Evolutionary conservation across 2,113 vertebrate species (phyloP).

Genomic region (Rhabdomys dilectus): DNA sequence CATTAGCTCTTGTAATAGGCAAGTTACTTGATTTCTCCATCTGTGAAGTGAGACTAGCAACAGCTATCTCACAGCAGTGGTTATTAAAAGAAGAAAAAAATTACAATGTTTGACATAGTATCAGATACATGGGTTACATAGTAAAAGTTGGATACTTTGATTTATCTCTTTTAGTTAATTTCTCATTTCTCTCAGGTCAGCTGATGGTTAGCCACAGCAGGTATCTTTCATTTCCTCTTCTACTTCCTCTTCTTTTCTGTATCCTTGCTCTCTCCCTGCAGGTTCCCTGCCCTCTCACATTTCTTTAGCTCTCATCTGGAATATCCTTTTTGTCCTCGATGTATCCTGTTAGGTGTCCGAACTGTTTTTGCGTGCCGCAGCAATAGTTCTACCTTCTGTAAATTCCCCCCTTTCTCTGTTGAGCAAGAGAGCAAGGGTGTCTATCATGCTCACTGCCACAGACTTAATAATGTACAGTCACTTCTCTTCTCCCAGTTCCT

Average conservation of each 20-base stretch:
- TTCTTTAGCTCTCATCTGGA: background rate
- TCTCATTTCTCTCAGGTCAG: background rate
- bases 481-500: background rate
- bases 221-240: background rate
- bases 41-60: slow-evolving; percentile 6
- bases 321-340: background rate
- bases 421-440: slow-evolving; percentile 10
- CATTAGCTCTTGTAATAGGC: background rate
- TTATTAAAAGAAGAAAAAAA: background rate
- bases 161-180: background rate
- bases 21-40: background rate
- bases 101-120: background rate
- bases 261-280: background rate
- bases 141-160: background rate
- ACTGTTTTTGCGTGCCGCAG: background rate
- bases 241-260: background rate
- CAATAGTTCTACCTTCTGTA: background rate
- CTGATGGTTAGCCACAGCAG: background rate
- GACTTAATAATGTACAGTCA: background rate
- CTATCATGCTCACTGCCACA: background rate
- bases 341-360: background rate
- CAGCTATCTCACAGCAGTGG: background rate
- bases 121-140: background rate
- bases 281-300: background rate
- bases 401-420: background rate